phyloP scores from a whole-genome alignment of 1,140 invertebrate genomes.

The Archegozetes longisetosus region DNA sequence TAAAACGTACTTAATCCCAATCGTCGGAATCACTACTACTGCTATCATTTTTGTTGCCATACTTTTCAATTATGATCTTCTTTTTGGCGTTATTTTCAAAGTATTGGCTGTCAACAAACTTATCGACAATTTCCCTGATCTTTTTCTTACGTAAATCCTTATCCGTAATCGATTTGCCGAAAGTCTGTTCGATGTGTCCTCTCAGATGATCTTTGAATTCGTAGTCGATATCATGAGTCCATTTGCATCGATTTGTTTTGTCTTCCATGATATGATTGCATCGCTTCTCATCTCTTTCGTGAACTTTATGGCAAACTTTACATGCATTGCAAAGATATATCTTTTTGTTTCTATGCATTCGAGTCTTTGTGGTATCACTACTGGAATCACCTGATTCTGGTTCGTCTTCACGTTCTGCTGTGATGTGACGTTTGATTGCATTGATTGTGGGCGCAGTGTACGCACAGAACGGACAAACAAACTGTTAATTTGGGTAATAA shows the following conservation, averaged over 20 bases:
- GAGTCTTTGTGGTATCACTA: too few species aligned
- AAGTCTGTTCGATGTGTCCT: not conserved
- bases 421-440: not conserved
- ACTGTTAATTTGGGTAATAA: too few species aligned
- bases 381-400: too few species aligned
- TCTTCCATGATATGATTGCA: not conserved
- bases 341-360: not conserved
- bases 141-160: not conserved
- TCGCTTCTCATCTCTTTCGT: not conserved
- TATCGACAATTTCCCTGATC: not conserved
- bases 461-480: not conserved
- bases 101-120: not conserved
- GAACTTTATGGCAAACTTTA: not conserved
- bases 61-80: not conserved
- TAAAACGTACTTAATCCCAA: not conserved
- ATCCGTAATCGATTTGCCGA: not conserved
- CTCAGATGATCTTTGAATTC: not conserved
- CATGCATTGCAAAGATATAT: not conserved
- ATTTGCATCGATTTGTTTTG: not conserved
- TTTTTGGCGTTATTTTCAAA: not conserved
- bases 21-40: not conserved
- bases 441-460: not conserved
- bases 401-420: not conserved
- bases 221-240: not conserved
- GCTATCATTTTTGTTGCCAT: not conserved